Base-by-base conservation (phyloP, 2,113 vertebrate genomes). In the Thalassarche chlororhynchos region DNA sequence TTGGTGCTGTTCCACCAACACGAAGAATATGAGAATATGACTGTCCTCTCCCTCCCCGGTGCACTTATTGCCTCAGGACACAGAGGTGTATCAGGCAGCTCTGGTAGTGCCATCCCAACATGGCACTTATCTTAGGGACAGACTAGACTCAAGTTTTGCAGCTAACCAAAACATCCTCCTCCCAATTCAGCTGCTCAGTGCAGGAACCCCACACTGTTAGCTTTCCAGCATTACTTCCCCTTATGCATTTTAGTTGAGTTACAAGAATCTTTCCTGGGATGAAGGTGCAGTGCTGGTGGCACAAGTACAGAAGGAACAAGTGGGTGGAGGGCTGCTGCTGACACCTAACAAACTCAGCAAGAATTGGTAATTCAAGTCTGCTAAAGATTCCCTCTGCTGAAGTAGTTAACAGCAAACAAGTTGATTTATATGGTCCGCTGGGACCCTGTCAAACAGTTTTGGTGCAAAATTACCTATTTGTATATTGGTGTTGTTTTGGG, bases 401-500 rank as follows among this genome's bases (percentile, higher is more conserved):
- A 92, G n/a, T 32, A 76, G 44, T 61, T 72, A 79, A 32, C 10
- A 23, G 31, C 38, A 52, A 74, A 61, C 18, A 64, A 40, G 28
- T 19, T 31, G 17, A 78, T 81, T 77, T 58, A 46, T 28, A 42
- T 1, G 2, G 31, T 34, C 47, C 1, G 0, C 17, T 47, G 23
- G 6, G 25, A 91, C 13, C 21, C 42, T 23, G 7, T 28, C 47
- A 46, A 21, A 46, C 8, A 78, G 25, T 17, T 32, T 58, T 44
- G 28, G 38, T 54, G 44, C 40, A 65, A 68, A 84, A 51, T 32
- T 4, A 91, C 16, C 8, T n/a, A 13, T 34, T 36, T 87, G 38
- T 47, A 6, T 62, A 32, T 29, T 1, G 0, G 32, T 0, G 0
- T 18, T 60, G 26, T 2, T 76, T 44, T 64, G 40, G n/a, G 44